phyloP scores from a whole-genome alignment of 1,140 invertebrate species.

The Scylla paramamosain region DNA sequence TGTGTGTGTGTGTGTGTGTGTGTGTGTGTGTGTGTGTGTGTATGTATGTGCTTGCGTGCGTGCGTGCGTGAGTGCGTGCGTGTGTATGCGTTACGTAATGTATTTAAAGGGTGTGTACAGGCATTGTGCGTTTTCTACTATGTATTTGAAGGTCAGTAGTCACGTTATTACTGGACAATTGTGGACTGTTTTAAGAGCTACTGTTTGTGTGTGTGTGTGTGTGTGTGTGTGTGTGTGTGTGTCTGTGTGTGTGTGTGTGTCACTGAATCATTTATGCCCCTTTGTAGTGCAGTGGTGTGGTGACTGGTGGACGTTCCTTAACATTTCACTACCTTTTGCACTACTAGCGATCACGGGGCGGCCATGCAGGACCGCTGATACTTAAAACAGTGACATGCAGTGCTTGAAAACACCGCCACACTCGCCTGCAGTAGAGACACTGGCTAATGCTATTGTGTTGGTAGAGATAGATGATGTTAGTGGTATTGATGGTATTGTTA shows the following conservation, averaged over 20 bases:
- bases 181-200: background rate
- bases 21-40: background rate
- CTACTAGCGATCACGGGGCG: no score
- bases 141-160: background rate
- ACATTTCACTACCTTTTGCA: no score
- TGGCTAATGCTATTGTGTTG: no score
- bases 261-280: background rate
- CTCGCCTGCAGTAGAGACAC: no score
- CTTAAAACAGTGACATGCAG: no score
- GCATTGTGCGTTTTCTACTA: background rate
- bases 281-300: background rate
- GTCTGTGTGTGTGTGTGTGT: background rate
- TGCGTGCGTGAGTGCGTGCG: background rate
- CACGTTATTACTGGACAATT: background rate
- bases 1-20: background rate
- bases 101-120: background rate
- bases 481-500: background rate
- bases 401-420: no score
- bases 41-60: background rate
- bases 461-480: background rate
- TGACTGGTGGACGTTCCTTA: no score
- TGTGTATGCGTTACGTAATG: background rate
- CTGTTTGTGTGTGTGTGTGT: background rate
- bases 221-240: constrained; percentile 13
- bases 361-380: no score